Conservation (phyloP, 2,113 vertebrate genomes). For the Phyllostomus discolor region DNA sequence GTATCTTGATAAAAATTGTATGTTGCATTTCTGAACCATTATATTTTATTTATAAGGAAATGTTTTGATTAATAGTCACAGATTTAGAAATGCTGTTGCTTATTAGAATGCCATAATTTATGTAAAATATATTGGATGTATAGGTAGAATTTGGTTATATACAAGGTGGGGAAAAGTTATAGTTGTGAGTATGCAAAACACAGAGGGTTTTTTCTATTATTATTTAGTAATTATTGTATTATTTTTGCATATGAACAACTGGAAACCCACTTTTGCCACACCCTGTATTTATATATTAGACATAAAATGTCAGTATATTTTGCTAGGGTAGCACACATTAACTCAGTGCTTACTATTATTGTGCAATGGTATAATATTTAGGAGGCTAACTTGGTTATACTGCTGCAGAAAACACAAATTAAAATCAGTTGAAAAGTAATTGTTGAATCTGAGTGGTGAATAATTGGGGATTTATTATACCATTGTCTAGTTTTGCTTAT, state of each 20-base stretch:
- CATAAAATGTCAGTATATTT: not conserved
- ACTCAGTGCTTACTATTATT: not conserved
- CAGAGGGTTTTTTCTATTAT: not conserved
- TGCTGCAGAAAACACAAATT: not conserved
- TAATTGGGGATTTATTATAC: not conserved
- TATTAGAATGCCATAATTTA: not conserved
- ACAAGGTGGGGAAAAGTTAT: not conserved
- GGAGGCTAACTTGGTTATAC: not conserved
- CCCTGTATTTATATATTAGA: not conserved
- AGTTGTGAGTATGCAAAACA: not conserved
- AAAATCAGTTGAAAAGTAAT: constrained; percentile 4
- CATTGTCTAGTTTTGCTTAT: not conserved
- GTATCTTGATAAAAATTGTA: not conserved
- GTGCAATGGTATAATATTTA: not conserved
- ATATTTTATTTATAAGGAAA: constrained; percentile 12
- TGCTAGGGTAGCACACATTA: not conserved
- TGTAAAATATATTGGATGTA: constrained; percentile 14
- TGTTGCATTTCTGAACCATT: not conserved
- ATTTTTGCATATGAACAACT: not conserved
- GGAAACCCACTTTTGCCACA: not conserved
- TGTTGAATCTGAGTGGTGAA: not conserved
- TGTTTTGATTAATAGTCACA: constrained; percentile 1
- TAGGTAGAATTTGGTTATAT: not conserved
- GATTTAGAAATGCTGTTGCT: not conserved
- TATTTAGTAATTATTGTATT: not conserved